Evolutionary conservation across 1,140 invertebrate species (phyloP).

Genomic region (Panagrolaimus sp.): DNA sequence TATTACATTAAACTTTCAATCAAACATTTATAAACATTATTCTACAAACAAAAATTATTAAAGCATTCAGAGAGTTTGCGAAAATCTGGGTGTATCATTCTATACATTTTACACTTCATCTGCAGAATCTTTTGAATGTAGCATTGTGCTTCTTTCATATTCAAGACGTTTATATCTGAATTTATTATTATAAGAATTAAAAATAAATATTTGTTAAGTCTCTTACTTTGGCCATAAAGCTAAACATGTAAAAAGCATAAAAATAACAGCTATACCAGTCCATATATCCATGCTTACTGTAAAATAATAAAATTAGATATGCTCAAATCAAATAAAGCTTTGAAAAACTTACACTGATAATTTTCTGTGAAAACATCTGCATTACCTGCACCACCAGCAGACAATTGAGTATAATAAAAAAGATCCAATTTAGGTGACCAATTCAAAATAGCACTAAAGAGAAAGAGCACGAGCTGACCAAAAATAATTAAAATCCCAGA

Average conservation of each 20-base stretch:
- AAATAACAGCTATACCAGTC: slow-evolving; percentile 34
- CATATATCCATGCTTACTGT: slow-evolving; percentile 39
- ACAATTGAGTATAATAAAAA: slow-evolving; percentile 9
- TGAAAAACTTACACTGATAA: slow-evolving; percentile 28
- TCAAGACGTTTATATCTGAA: slow-evolving; percentile 11
- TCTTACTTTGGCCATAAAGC: slow-evolving; percentile 39
- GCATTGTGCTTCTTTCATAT: neutral
- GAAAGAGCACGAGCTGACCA: slow-evolving; percentile 28
- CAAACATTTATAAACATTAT: no score
- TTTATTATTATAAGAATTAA: no score
- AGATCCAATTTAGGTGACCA: neutral
- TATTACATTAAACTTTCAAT: no score
- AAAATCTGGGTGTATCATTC: no score
- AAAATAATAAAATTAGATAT: slow-evolving; percentile 4
- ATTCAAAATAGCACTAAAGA: neutral
- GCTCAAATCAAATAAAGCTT: neutral
- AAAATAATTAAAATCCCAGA: slow-evolving; percentile 42
- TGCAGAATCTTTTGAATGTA: neutral
- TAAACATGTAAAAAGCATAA: slow-evolving; percentile 32
- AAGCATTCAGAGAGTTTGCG: no score
- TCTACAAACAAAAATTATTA: no score
- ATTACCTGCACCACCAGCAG: neutral
- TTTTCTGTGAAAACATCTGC: slow-evolving; percentile 20
- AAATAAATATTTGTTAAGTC: no score
- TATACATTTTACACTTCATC: neutral